These are phyloP conservation scores for Arvicanthis niloticus DNA, from an alignment of 2,113 vertebrate genomes.

Conservation along the genomic window DNA sequence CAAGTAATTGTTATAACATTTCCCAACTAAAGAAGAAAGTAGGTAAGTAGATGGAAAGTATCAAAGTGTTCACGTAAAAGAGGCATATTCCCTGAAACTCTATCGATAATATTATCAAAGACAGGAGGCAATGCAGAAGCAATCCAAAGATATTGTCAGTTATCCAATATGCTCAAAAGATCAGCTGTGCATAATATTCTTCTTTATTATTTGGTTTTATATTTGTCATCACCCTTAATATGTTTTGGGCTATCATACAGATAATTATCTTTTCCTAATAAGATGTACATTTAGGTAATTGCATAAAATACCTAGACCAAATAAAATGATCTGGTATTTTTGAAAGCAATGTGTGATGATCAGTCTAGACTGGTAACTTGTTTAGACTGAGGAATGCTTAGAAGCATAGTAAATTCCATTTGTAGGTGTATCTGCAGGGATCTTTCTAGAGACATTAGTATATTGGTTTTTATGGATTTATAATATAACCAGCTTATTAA, in stretches of 20 bases:
- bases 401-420: background rate
- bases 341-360: background rate
- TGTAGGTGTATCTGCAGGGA: background rate
- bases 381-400: background rate
- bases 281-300: slow-evolving; percentile 26
- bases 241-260: slow-evolving; percentile 1
- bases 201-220: slow-evolving; percentile 41
- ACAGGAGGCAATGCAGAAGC: background rate
- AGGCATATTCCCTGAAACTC: background rate
- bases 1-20: background rate
- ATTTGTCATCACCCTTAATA: background rate
- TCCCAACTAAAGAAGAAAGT: background rate
- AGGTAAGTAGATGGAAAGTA: background rate
- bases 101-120: background rate
- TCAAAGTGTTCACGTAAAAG: background rate
- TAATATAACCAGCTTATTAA: background rate
- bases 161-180: background rate
- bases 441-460: background rate
- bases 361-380: background rate
- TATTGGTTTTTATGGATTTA: background rate
- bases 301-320: background rate
- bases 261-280: background rate
- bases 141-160: background rate
- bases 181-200: background rate
- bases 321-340: background rate